Percentiles rank a stretch among this genome's conserved stretches.
These are phyloP conservation scores for Atta colombica DNA, from an alignment of 1,140 invertebrate species.

Conservation along the genomic window DNA sequence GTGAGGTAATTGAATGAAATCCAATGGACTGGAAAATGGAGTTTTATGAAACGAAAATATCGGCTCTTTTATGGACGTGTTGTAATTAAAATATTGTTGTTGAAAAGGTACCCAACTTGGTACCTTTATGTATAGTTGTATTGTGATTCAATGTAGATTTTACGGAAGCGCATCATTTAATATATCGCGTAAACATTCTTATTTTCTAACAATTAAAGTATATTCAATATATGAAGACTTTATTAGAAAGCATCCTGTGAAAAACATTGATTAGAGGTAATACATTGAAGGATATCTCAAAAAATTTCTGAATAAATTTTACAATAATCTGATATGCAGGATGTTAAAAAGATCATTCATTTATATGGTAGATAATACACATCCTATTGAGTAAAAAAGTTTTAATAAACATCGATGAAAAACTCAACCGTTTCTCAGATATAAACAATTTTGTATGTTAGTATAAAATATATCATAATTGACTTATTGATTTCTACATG, in stretches of 20 bases:
- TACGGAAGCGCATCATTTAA: constrained; percentile 9
- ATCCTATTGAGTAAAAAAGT: too few relatives aligned
- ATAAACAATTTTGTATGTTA: too few relatives aligned
- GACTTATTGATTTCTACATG: too few relatives aligned
- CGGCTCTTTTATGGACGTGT: constrained; percentile 26
- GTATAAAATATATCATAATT: too few relatives aligned
- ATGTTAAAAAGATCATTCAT: too few relatives aligned
- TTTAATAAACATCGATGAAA: too few relatives aligned
- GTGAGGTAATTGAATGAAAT: constrained; percentile 58
- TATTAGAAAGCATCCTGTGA: neutral
- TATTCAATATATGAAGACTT: neutral
- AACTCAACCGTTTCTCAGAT: too few relatives aligned
- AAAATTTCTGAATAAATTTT: neutral
- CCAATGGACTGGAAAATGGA: constrained; percentile 57
- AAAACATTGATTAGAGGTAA: neutral
- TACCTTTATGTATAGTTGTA: constrained; percentile 15
- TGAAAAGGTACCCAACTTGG: neutral
- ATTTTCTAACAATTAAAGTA: neutral
- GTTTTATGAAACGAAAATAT: constrained; percentile 57
- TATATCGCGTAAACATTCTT: neutral
- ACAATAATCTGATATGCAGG: neutral
- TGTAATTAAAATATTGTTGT: constrained; percentile 62
- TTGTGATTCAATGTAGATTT: constrained; percentile 12
- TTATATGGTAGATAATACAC: too few relatives aligned
- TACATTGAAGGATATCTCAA: neutral